Conservation (phyloP, 1,140 invertebrate species). For the Pseudomyrmex sp. region DNA sequence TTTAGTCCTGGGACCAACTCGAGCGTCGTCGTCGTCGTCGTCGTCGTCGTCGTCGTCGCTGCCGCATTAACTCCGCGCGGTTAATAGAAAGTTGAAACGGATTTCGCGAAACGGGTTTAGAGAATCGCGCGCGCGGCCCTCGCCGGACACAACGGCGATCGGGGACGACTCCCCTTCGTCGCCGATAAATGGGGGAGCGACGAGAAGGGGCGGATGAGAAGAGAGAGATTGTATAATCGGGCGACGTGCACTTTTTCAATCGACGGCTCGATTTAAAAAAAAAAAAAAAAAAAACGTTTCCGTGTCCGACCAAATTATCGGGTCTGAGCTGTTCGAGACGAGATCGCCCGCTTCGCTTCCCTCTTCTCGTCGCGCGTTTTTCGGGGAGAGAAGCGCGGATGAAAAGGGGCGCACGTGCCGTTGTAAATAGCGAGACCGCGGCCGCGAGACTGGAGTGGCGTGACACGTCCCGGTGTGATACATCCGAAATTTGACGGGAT, state of each 20-base stretch:
- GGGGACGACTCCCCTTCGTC: neutral
- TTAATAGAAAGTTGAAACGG: constrained; percentile 20
- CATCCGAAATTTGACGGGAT: constrained; percentile 50
- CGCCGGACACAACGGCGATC: neutral
- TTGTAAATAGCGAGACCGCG: constrained; percentile 59
- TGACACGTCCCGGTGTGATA: constrained; percentile 48
- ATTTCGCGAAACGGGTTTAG: constrained; percentile 16
- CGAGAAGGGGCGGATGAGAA: neutral
- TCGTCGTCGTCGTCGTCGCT: neutral
- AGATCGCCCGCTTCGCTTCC: neutral
- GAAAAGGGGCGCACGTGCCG: neutral
- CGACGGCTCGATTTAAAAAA: constrained; percentile 37
- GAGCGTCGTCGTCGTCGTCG: neutral
- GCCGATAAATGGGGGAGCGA: constrained; percentile 5
- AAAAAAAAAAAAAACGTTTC: constrained; percentile 25
- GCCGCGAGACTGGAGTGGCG: constrained; percentile 49
- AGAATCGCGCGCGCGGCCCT: constrained; percentile 1
- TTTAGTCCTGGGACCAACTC: neutral
- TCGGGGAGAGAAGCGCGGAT: neutral
- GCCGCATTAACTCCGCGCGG: constrained; percentile 1
- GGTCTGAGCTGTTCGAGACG: constrained; percentile 46
- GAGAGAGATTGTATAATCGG: neutral
- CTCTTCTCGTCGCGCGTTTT: neutral
- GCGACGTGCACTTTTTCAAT: constrained; percentile 35
- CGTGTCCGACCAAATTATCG: constrained; percentile 40